Percentiles rank a stretch among this genome's conserved stretches.
Evolutionary conservation across 2,113 vertebrate species (phyloP).

Genomic region (Suricata suricatta): DNA sequence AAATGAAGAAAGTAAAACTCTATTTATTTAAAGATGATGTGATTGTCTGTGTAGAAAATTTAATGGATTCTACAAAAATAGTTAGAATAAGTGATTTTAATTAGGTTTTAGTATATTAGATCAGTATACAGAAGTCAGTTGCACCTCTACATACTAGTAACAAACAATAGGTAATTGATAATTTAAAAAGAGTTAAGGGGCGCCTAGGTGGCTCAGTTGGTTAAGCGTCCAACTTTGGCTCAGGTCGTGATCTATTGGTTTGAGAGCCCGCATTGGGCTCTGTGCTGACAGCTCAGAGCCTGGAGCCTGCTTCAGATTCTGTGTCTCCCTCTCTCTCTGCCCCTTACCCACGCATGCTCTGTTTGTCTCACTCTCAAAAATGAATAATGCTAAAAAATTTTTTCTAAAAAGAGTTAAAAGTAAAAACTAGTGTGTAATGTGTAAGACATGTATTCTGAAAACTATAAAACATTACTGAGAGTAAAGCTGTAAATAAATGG

Average conservation of each 20-base stretch:
- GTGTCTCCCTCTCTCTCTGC: no score
- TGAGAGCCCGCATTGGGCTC: no score
- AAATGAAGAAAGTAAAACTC: neutral
- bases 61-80: neutral
- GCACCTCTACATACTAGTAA: neutral
- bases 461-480: neutral
- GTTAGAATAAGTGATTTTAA: slow-evolving; percentile 6
- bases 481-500: neutral
- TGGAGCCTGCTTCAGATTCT: no score
- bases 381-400: no score
- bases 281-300: no score
- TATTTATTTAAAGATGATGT: neutral
- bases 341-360: no score
- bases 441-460: neutral
- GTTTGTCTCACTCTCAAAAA: no score
- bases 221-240: no score
- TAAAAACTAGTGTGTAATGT: neutral
- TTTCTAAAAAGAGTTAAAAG: neutral
- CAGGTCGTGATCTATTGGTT: no score
- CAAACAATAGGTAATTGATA: neutral
- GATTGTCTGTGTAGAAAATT: neutral
- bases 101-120: neutral
- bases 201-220: no score
- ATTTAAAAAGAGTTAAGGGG: neutral
- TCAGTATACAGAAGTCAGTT: neutral